phyloP scores from a whole-genome alignment of 2,797 vertebrate genomes.

The Alfaro cultratus region DNA sequence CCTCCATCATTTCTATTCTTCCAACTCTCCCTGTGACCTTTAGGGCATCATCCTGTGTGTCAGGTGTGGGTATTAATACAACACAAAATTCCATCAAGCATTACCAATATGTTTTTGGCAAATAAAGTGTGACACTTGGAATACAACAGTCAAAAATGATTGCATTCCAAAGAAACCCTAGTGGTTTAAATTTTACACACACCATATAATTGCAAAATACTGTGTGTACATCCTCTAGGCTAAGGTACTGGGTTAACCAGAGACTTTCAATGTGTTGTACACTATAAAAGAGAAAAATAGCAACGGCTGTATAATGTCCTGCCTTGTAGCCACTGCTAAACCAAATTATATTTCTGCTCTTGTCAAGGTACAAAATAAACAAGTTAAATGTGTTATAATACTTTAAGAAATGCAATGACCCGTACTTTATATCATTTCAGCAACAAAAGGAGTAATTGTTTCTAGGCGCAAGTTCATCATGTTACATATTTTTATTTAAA shows the following conservation, averaged over 20 bases:
- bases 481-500: neutral
- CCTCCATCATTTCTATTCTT: neutral
- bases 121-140: neutral
- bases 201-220: neutral
- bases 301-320: neutral
- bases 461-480: neutral
- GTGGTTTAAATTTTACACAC: neutral
- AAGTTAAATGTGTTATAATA: neutral
- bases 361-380: neutral
- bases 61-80: neutral
- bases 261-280: neutral
- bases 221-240: neutral
- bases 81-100: neutral
- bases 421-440: neutral
- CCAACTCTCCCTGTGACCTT: neutral
- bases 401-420: neutral
- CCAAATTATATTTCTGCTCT: conserved; percentile 3
- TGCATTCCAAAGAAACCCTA: neutral
- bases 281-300: neutral
- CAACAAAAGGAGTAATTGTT: neutral
- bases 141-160: neutral
- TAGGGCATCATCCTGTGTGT: neutral
- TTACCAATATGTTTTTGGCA: neutral
- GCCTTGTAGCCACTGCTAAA: neutral
- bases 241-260: neutral